phyloP scores from a whole-genome alignment of 2,888 invertebrate species.

The Cotesia congregata region DNA sequence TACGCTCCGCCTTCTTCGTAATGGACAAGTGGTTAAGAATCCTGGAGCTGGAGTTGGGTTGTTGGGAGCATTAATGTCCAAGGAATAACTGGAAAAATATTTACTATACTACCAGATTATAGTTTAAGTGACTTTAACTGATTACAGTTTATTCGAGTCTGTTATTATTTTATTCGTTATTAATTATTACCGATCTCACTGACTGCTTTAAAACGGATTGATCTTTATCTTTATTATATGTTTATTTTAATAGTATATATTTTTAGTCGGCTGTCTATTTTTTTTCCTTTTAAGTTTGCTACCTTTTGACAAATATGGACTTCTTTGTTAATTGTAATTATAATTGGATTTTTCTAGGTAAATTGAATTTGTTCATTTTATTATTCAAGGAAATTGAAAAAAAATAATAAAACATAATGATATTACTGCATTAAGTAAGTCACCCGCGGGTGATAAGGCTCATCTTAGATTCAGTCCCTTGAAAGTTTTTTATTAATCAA shows the following conservation, averaged over 20 bases:
- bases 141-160: neutral
- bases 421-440: too few species aligned
- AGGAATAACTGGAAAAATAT: neutral
- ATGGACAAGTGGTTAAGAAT: neutral
- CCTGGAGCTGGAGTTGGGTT: neutral
- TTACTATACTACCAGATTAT: neutral
- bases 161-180: neutral
- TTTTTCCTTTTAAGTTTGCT: neutral
- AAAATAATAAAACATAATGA: too few species aligned
- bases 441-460: too few species aligned
- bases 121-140: neutral
- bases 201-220: neutral
- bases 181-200: neutral
- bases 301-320: neutral
- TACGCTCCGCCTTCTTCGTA: slow-evolving; percentile 9
- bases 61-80: neutral
- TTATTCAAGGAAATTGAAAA: too few species aligned
- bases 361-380: too few species aligned
- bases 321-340: too few species aligned
- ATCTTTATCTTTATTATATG: neutral
- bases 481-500: too few species aligned
- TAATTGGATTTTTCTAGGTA: neutral
- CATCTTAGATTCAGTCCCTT: too few species aligned
- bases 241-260: neutral
- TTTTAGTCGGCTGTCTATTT: neutral